phyloP scores from a whole-genome alignment of 1,140 invertebrate genomes.

The Dreissena polymorpha region DNA sequence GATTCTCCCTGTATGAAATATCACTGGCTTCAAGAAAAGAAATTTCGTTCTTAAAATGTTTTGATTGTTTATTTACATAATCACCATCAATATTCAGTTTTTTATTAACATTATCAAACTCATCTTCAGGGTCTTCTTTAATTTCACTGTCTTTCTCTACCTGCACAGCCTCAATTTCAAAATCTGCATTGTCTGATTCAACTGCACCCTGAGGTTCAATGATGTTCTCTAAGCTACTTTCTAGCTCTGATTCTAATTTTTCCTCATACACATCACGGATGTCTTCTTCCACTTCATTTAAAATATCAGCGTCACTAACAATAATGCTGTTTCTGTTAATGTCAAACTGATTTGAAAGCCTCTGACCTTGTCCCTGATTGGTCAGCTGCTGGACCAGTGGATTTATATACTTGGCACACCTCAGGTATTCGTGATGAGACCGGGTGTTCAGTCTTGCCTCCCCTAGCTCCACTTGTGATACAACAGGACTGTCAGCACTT shows the following conservation, averaged over 20 bases:
- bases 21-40: too few species aligned
- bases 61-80: too few species aligned
- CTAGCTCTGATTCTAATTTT: conserved; percentile 24
- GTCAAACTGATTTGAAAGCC: neutral
- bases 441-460: conserved; percentile 30
- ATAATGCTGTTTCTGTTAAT: conserved; percentile 42
- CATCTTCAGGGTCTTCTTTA: neutral
- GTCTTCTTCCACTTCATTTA: neutral
- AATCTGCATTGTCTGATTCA: conserved; percentile 31
- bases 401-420: conserved; percentile 53
- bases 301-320: conserved; percentile 15
- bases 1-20: too few species aligned
- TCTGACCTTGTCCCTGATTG: neutral
- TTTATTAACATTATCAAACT: neutral
- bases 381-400: conserved; percentile 30
- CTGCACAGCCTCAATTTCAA: too few species aligned
- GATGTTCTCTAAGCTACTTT: neutral
- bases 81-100: too few species aligned
- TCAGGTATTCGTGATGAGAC: conserved; percentile 49
- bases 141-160: neutral
- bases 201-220: neutral
- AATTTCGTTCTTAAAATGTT: too few species aligned
- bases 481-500: neutral
- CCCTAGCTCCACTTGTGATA: conserved; percentile 36
- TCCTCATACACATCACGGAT: conserved; percentile 34